Evolutionary conservation across 2,797 vertebrate genomes (phyloP).

Genomic region (Sebastes matsubarae): DNA sequence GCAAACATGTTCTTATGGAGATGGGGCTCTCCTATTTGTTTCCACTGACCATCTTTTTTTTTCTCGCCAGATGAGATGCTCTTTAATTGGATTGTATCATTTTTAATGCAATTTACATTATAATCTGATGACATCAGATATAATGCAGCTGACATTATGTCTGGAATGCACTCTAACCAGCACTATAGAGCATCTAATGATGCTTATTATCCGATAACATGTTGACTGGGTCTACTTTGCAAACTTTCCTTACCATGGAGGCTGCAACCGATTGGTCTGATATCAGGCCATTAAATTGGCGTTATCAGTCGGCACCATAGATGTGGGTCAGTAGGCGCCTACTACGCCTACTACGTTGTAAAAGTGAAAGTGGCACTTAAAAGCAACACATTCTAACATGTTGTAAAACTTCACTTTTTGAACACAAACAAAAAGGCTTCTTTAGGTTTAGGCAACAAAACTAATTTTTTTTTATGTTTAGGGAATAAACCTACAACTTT

Average conservation of each 20-base stretch:
- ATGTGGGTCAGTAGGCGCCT: too few species aligned
- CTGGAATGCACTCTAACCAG: constrained; percentile 53
- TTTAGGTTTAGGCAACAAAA: too few species aligned
- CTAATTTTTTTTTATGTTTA: too few species aligned
- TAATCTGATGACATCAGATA: constrained; percentile 49
- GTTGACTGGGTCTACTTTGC: constrained; percentile 2
- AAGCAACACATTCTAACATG: too few species aligned
- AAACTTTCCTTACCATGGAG: constrained; percentile 22
- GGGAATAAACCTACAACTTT: too few species aligned
- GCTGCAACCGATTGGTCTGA: neutral
- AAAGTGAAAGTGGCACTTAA: too few species aligned
- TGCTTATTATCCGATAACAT: constrained; percentile 49
- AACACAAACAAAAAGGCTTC: too few species aligned
- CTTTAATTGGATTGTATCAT: constrained; percentile 57
- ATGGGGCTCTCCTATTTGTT: constrained; percentile 47
- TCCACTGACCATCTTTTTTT: constrained; percentile 33
- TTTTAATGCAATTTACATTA: constrained; percentile 57
- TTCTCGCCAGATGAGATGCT: constrained; percentile 39
- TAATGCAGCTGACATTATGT: constrained; percentile 47
- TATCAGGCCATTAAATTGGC: too few species aligned
- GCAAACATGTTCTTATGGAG: constrained; percentile 53
- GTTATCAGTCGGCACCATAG: too few species aligned
- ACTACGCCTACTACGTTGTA: too few species aligned
- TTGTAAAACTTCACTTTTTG: too few species aligned
- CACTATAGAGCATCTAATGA: constrained; percentile 49